These are phyloP conservation scores for Lophius americanus DNA, from an alignment of 2,797 vertebrate species.

Conservation along the genomic window DNA sequence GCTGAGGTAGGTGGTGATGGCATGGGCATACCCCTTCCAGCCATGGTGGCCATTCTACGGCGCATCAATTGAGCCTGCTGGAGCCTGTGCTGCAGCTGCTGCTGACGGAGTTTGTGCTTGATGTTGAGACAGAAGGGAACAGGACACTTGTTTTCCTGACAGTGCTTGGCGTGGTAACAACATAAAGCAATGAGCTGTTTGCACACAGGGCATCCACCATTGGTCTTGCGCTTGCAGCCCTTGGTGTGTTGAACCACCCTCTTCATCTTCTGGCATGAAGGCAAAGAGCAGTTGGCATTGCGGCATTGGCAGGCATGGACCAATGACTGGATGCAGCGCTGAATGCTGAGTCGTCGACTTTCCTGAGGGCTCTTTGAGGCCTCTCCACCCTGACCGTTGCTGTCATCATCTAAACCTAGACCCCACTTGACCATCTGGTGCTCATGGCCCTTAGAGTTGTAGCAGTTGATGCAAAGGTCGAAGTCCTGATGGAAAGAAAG, in stretches of 20 bases:
- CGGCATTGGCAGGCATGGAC: conserved; percentile 98
- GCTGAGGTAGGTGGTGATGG: conserved; percentile 96
- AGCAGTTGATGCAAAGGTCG: conserved; percentile 98
- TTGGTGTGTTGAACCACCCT: conserved; percentile 98
- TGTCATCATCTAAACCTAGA: conserved; percentile 94
- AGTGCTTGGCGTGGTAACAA: conserved; percentile 99
- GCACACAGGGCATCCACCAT: conserved; percentile 97
- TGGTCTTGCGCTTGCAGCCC: conserved; percentile 99
- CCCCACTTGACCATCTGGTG: conserved; percentile 99
- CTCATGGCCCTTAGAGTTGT: conserved; percentile 94
- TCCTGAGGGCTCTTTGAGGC: conserved; percentile 99
- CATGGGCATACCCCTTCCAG: conserved; percentile 92
- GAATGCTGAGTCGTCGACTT: conserved; percentile 97
- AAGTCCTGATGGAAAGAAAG: conserved; percentile 86
- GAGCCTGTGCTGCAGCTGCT: conserved; percentile 97
- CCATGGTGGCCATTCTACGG: conserved; percentile 98
- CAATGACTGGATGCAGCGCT: conserved; percentile 98
- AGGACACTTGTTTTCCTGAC: conserved; percentile 99
- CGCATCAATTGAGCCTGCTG: conserved; percentile 99
- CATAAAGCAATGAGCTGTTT: conserved; percentile 99
- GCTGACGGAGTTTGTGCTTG: conserved; percentile 98
- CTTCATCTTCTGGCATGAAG: conserved; percentile 99
- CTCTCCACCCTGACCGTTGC: conserved; percentile 89
- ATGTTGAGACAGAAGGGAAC: conserved; percentile 99
- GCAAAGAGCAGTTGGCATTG: conserved; percentile 97